Evolutionary conservation across 2,113 vertebrate species (phyloP).

Genomic region (Nyctibius bracteatus): DNA sequence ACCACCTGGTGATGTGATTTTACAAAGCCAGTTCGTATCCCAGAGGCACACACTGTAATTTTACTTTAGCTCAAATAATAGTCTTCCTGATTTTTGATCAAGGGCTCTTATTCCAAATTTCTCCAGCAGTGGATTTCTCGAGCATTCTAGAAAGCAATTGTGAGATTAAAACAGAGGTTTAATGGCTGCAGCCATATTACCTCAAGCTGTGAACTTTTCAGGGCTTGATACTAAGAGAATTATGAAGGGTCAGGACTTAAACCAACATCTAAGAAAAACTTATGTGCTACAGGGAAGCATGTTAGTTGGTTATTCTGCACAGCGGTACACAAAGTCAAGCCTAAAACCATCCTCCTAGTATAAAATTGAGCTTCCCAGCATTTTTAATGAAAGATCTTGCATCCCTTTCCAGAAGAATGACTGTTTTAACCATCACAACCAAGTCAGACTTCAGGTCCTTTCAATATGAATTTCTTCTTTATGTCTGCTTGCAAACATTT

Average conservation of each 20-base stretch:
- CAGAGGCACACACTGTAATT: not conserved
- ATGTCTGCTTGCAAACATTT: not conserved
- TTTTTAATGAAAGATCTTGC: not conserved
- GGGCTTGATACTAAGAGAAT: not conserved
- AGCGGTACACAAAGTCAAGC: not conserved
- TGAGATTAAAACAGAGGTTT: not conserved
- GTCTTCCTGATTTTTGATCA: not conserved
- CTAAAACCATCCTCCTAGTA: not conserved
- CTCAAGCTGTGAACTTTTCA: not conserved
- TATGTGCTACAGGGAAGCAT: not conserved
- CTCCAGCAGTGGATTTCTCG: not conserved
- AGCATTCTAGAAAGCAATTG: not conserved
- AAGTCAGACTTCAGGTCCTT: not conserved
- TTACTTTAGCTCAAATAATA: not conserved
- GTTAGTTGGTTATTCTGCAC: not conserved
- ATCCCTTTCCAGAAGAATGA: not conserved
- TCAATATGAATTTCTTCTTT: not conserved
- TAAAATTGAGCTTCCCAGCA: not conserved
- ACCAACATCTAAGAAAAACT: not conserved
- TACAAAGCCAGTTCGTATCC: not conserved
- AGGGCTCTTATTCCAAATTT: not conserved
- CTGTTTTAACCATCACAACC: not conserved
- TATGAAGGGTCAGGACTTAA: not conserved
- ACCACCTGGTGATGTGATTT: not conserved
- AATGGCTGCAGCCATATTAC: not conserved